These are phyloP conservation scores for Scopus umbretta DNA, from an alignment of 2,113 vertebrate species.

Conservation along the genomic window DNA sequence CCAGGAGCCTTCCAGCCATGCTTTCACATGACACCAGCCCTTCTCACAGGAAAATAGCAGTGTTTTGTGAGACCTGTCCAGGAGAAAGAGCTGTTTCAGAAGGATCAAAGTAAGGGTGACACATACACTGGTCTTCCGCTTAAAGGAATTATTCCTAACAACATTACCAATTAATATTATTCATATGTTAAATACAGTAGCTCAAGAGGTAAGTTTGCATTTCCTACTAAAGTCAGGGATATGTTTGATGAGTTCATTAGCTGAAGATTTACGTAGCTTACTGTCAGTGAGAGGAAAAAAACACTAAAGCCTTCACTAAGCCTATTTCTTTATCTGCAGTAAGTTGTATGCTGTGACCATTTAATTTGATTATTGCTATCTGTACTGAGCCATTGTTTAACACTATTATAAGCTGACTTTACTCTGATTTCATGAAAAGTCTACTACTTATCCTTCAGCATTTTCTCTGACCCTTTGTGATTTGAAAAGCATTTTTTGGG, in stretches of 20 bases:
- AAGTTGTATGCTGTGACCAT: not conserved
- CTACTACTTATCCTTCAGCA: not conserved
- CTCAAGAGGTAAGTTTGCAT: not conserved
- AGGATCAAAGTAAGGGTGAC: not conserved
- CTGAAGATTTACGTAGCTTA: not conserved
- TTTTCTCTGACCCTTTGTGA: not conserved
- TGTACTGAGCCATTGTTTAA: not conserved
- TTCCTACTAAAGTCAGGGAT: not conserved
- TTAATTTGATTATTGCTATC: constrained; percentile 10
- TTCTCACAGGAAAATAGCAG: not conserved
- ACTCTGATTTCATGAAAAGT: not conserved
- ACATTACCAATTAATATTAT: not conserved
- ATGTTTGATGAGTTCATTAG: not conserved
- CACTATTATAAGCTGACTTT: not conserved
- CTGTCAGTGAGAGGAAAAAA: not conserved
- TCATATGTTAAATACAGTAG: not conserved
- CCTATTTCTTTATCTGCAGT: not conserved
- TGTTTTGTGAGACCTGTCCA: not conserved
- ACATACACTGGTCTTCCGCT: not conserved
- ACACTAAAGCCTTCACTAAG: not conserved
- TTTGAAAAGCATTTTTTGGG: not conserved
- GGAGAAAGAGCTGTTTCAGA: not conserved
- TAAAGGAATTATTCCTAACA: not conserved
- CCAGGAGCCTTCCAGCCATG: not conserved
- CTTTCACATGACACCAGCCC: not conserved